Percentiles rank a stretch among this genome's conserved stretches.
phyloP scores from a whole-genome alignment of 2,888 invertebrate species.

The Blastobasis lacticolella region DNA sequence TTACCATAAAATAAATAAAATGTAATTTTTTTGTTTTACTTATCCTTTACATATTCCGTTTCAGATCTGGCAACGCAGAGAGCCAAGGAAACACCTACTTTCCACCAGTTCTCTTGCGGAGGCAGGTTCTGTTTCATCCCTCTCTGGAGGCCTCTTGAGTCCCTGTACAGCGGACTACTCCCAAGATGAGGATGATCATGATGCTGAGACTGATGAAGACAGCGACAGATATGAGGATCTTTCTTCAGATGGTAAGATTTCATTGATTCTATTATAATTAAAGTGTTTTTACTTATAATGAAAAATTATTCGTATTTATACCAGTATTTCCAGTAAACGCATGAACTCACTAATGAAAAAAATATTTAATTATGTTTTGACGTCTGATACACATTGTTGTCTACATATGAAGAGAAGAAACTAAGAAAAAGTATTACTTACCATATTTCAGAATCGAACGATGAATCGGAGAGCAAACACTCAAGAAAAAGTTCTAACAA shows the following conservation, averaged over 20 bases:
- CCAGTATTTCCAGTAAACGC: not conserved
- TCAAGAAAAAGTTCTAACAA: conserved; percentile 74
- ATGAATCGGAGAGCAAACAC: conserved; percentile 72
- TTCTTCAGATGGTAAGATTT: conserved; percentile 81
- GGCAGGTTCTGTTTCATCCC: conserved; percentile 87
- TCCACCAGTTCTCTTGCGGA: conserved; percentile 90
- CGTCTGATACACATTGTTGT: not conserved
- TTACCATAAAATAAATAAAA: too few relatives aligned
- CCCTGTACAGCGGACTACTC: conserved; percentile 85
- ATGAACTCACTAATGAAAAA: too few relatives aligned
- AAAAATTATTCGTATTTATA: not conserved
- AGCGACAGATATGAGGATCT: conserved; percentile 91
- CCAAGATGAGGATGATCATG: conserved; percentile 85
- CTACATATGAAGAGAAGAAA: not conserved
- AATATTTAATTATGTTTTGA: not conserved
- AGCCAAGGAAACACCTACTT: conserved; percentile 88
- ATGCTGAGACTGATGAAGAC: conserved; percentile 86
- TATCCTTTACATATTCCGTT: not conserved
- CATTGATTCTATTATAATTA: not conserved
- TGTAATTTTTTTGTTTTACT: too few relatives aligned
- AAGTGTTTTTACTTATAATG: not conserved
- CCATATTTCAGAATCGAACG: conserved; percentile 74
- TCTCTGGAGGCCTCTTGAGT: conserved; percentile 88
- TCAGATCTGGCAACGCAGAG: conserved; percentile 88
- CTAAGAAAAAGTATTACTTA: too few relatives aligned